Conservation (phyloP, 2,888 invertebrate species). For the Agelastica alni region DNA sequence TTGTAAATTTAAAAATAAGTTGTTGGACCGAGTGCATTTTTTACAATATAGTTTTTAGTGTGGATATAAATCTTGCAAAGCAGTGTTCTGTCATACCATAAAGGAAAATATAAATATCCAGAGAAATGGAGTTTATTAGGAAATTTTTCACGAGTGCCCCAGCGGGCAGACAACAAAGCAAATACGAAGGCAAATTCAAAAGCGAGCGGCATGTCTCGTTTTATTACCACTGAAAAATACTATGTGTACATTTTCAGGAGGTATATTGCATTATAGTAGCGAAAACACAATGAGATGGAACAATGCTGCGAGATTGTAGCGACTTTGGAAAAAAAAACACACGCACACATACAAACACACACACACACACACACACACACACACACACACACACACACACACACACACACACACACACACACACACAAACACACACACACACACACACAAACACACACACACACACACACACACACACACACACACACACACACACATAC, state of each 20-base stretch:
- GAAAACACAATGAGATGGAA: conserved; percentile 41
- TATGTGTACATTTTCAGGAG: conserved; percentile 28
- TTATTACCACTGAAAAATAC: conserved; percentile 24
- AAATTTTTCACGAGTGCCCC: conserved; percentile 21
- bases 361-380: conserved; percentile 2
- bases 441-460: not conserved
- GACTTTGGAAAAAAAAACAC: conserved; percentile 38
- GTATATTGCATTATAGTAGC: conserved; percentile 34
- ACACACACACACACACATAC: conserved; percentile 6
- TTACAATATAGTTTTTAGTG: conserved; percentile 13
- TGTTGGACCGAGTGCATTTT: too few relatives aligned
- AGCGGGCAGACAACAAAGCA: conserved; percentile 25
- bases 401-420: conserved; percentile 3
- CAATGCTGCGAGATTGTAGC: conserved; percentile 40
- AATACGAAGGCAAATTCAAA: conserved; percentile 22
- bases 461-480: conserved; percentile 7
- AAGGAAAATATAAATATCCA: conserved; percentile 24
- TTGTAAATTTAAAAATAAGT: too few relatives aligned
- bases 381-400: conserved; percentile 5
- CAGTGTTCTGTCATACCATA: conserved; percentile 15
- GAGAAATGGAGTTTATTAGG: conserved; percentile 25
- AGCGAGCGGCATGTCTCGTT: conserved; percentile 20
- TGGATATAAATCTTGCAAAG: conserved; percentile 17
- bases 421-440: conserved; percentile 1
- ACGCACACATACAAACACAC: conserved; percentile 1